These are phyloP conservation scores for Dipodomys merriami DNA, from an alignment of 2,113 vertebrate species.

Conservation along the genomic window DNA sequence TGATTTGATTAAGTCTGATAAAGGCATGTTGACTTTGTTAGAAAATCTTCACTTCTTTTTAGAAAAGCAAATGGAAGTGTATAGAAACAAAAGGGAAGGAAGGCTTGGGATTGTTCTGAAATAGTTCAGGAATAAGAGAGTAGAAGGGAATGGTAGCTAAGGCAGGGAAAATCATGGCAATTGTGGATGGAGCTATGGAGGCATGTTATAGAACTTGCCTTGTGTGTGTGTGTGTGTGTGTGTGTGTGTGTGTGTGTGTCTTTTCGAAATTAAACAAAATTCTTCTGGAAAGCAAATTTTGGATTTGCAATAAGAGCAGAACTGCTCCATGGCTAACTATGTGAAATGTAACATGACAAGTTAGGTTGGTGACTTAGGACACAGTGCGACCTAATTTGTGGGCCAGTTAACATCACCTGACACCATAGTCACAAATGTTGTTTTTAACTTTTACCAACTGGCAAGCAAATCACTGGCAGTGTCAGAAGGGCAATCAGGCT, in stretches of 20 bases:
- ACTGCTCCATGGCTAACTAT: neutral
- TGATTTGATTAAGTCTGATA: constrained; percentile 6
- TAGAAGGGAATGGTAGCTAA: neutral
- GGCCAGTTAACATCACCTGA: neutral
- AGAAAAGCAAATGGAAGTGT: neutral
- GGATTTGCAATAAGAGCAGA: neutral
- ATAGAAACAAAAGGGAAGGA: neutral
- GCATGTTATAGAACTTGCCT: neutral
- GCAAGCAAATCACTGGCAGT: neutral
- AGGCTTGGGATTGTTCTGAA: neutral
- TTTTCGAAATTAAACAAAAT: constrained; percentile 51
- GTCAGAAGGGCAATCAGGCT: neutral
- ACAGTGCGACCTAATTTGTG: neutral
- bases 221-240: neutral
- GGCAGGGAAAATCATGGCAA: neutral
- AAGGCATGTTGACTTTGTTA: neutral
- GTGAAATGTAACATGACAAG: neutral
- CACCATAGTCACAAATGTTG: neutral
- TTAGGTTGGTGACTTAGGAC: neutral
- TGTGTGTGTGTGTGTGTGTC: neutral
- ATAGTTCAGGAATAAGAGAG: neutral
- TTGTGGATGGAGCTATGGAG: neutral
- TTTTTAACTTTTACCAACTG: neutral
- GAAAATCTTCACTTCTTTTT: constrained; percentile 18
- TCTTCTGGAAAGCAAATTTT: neutral